These are phyloP conservation scores for Tympanoctomys barrerae DNA, from an alignment of 2,797 vertebrate genomes.

Conservation along the genomic window DNA sequence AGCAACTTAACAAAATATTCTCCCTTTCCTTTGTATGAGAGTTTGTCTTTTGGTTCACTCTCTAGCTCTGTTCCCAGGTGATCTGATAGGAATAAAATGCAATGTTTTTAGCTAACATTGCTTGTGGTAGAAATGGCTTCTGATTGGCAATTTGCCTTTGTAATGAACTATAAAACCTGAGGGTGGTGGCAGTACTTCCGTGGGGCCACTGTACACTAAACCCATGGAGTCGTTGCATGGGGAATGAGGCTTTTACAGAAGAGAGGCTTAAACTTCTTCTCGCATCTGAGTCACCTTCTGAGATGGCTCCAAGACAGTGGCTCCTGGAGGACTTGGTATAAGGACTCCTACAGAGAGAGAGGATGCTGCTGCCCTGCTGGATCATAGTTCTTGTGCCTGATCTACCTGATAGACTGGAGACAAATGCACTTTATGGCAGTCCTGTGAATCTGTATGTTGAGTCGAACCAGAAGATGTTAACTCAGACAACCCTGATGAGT, in stretches of 20 bases:
- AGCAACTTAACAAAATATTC: conserved; percentile 36
- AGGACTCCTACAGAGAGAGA: background rate
- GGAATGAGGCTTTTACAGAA: background rate
- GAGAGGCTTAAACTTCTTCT: background rate
- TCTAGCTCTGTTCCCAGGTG: conserved; percentile 48
- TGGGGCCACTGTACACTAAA: background rate
- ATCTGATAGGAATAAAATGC: conserved; percentile 36
- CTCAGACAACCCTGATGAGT: background rate
- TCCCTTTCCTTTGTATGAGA: conserved; percentile 14
- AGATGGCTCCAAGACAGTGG: background rate
- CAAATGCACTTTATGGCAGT: background rate
- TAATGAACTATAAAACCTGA: background rate
- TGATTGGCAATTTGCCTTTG: background rate
- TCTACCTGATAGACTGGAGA: background rate
- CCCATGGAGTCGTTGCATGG: background rate
- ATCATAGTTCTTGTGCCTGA: background rate
- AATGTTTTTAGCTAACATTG: conserved; percentile 35
- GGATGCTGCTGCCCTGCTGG: background rate
- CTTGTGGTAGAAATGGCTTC: conserved; percentile 32
- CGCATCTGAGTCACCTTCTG: background rate
- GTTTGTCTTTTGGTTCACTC: conserved; percentile 51
- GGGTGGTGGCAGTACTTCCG: background rate
- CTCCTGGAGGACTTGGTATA: background rate
- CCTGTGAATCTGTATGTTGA: background rate
- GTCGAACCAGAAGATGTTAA: background rate